Percentiles rank a stretch among this genome's conserved stretches.
Conservation (phyloP, 92 coral and sea anemone genomes). For the Parazoanthus darwini region DNA sequence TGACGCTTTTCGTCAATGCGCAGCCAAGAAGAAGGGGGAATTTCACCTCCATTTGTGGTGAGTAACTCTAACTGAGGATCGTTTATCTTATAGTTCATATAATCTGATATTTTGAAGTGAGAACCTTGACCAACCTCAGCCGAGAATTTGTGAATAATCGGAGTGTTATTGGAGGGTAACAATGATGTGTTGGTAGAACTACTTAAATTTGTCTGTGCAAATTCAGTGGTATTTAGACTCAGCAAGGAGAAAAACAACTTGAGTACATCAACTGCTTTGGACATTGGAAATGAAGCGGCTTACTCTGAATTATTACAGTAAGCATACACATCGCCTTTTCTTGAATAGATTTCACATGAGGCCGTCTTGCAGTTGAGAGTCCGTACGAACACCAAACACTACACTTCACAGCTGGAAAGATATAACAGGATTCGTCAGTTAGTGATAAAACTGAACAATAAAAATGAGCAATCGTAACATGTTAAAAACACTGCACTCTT, state of each 20-base stretch:
- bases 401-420: slow-evolving; percentile 1
- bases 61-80: slow-evolving; percentile 43
- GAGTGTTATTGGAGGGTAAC: slow-evolving; percentile 1
- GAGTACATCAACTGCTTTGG: slow-evolving; percentile 85
- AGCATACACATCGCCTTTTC: slow-evolving; percentile 23
- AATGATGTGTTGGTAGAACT: slow-evolving; percentile 28
- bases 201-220: slow-evolving; percentile 29
- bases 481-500: no score
- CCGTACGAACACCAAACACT: not conserved
- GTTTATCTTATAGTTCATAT: slow-evolving; percentile 49
- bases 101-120: slow-evolving; percentile 56
- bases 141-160: slow-evolving; percentile 7
- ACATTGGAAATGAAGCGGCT: slow-evolving; percentile 74
- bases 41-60: slow-evolving; percentile 54
- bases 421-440: not conserved
- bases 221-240: slow-evolving; percentile 70
- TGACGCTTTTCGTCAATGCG: slow-evolving; percentile 54
- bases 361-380: not conserved
- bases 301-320: not conserved
- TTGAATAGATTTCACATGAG: slow-evolving; percentile 19
- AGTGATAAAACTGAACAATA: not conserved
- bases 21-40: slow-evolving; percentile 67
- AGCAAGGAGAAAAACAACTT: slow-evolving; percentile 86
- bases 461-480: not conserved
- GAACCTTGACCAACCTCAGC: slow-evolving; percentile 67